Conservation (phyloP, 1,140 invertebrate genomes). For the Aporrectodea caliginosa region DNA sequence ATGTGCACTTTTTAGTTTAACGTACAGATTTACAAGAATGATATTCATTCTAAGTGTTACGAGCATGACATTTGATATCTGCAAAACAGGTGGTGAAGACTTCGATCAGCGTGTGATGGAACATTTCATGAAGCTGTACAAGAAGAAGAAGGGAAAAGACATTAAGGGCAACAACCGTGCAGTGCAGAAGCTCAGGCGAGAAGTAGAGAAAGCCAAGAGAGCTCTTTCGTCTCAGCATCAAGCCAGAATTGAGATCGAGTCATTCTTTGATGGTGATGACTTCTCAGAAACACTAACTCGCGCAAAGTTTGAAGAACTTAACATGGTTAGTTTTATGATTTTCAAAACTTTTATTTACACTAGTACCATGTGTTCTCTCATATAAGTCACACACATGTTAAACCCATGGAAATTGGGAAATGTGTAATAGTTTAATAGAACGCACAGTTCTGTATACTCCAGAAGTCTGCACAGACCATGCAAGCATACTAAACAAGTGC, state of each 20-base stretch:
- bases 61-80: not conserved
- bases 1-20: not conserved
- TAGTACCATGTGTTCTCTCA: too few relatives aligned
- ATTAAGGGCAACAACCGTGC: constrained; percentile 89
- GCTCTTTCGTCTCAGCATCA: constrained; percentile 91
- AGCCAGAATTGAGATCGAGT: constrained; percentile 98
- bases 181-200: constrained; percentile 91
- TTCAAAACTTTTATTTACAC: too few relatives aligned
- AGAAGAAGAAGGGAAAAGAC: constrained; percentile 98
- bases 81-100: constrained; percentile 81
- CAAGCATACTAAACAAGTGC: too few relatives aligned
- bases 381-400: too few relatives aligned
- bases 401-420: too few relatives aligned
- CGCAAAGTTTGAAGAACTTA: constrained; percentile 99
- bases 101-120: constrained; percentile 98
- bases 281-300: constrained; percentile 98
- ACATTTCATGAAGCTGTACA: constrained; percentile 97
- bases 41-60: not conserved
- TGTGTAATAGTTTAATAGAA: too few relatives aligned
- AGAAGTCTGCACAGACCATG: too few relatives aligned
- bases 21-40: not conserved
- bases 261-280: constrained; percentile 97
- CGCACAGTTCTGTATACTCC: too few relatives aligned
- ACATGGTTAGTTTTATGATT: constrained; percentile 69
- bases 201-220: constrained; percentile 97